Base-by-base conservation (phyloP, 37 sponge, comb jelly and placozoan species). In the Axinella damicornis region DNA sequence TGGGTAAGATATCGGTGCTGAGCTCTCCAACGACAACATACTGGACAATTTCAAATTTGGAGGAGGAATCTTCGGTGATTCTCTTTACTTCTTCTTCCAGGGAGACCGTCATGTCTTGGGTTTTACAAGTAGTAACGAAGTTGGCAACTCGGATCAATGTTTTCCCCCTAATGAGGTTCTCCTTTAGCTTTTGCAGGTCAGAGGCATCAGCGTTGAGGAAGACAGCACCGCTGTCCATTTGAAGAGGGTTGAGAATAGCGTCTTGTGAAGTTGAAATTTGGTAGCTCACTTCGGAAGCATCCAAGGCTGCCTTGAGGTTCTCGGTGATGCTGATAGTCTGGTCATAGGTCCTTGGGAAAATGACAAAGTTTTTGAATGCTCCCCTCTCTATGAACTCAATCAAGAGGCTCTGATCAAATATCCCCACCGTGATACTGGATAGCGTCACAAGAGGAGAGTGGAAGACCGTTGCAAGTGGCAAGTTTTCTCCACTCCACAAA, bases 241-340 rank as follows among this genome's bases (percentile, higher is more conserved):
- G 20, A 12, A 76, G 25, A 1, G 57, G 2, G 34, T 20, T 57
- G 28, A 27, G 21, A 19, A 68, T 39, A 16, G 57, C 21, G 11
- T 89, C 78, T 54, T 32, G 57, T 1, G 54, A 69, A 31, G 64
- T 58, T 20, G 53, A 34, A 31, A 76, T 46, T 6, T 39, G 31
- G 37, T 78, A 78, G 21, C 30, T 33, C 24, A 90, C 28, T 25
- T 17, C 18, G 2, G 17, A 0, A 40, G 80, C 68, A 74, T 90
- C 90, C 40, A 90, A 59, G 11, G 71, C 90, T 11, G 90, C 90
- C 61, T 80, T 90, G 20, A 90, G 22, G 40, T 84, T 84, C 37
- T 84, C 81, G 21, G 65, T 20, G 22, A 90, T 33, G 41, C 24
- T 33, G n/a, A 12, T 37, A 5, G 77, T 38, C 19, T 64, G 54